These are phyloP conservation scores for Bubo blakistoni DNA, from an alignment of 2,113 vertebrate species.

Conservation along the genomic window DNA sequence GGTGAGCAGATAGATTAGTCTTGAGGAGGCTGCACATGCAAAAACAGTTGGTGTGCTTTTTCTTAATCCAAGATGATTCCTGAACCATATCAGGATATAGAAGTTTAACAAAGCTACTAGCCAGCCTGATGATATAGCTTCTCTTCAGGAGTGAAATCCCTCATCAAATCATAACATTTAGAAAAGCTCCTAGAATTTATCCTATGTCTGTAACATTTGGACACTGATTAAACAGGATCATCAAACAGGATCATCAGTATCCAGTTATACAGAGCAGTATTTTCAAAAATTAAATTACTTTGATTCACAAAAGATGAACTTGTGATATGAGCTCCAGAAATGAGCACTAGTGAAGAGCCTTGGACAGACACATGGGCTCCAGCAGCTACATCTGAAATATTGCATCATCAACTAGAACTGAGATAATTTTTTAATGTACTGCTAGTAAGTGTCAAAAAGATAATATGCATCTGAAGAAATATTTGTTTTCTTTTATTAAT, in stretches of 20 bases:
- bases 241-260: background rate
- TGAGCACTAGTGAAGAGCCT: background rate
- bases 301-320: background rate
- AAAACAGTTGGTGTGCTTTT: background rate
- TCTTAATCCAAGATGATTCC: background rate
- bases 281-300: conserved; percentile 22
- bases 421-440: background rate
- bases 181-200: conserved; percentile 25
- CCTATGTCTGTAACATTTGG: background rate
- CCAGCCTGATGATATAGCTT: background rate
- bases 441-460: background rate
- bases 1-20: background rate
- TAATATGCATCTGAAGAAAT: background rate
- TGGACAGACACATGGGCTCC: background rate
- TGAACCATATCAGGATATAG: background rate
- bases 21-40: background rate
- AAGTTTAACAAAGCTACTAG: background rate
- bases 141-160: background rate
- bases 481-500: background rate
- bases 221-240: conserved; percentile 15
- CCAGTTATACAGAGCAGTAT: background rate
- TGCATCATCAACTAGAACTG: background rate
- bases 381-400: background rate
- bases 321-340: background rate
- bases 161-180: conserved; percentile 16